Evolutionary conservation across 2,888 invertebrate species (phyloP), one percentile per base, ranked within the genome.

Genomic region (Calameuta pallipes): DNA sequence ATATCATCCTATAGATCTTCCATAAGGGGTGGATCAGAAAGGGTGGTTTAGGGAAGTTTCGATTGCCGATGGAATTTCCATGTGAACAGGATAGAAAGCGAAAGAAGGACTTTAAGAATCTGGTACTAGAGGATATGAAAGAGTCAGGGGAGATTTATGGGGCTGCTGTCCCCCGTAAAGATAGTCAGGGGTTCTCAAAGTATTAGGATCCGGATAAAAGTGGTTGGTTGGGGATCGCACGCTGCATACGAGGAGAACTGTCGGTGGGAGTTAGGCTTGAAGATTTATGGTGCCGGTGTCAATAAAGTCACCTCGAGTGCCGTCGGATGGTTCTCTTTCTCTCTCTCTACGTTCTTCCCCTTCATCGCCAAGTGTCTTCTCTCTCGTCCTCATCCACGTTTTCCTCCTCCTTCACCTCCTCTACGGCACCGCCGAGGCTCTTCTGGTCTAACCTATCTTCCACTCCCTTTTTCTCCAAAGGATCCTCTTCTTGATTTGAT

Each of bases 201-300:
- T 41, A 41, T 41, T 15, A 0, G 41, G 41, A 41, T 41, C 41
- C 15, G 41, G 41, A 41, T 41, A 15, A 41, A 41, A 41, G 41
- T 41, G 41, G 41, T 41, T 15, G 41, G 41, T 41, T 41, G 41
- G 41, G 41, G 41, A 41, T 82, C 70, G 31, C 15, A 30, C n/a
- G 70, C 3, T 12, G 70, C 70, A 31, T 87, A 83, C 82, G 82
- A 33, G 71, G 33, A 33, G 33, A 37, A 35, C 73, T 78, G 76
- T 81, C 84, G 83, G 85, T 84, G 85, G 85, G 84, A 85, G 85
- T 87, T 85, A 82, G 85, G 78, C 82, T 75, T 79, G 75, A 78
- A 85, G 88, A 88, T 88, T 88, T 87, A 88, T 84, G 84, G 84
- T 79, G 79, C 75, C 83, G 84, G 81, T 86, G 88, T 87, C 88